Evolutionary conservation across 2,113 vertebrate species (phyloP), one percentile per base, ranked within the genome.

Genomic region (Hemicordylus capensis): DNA sequence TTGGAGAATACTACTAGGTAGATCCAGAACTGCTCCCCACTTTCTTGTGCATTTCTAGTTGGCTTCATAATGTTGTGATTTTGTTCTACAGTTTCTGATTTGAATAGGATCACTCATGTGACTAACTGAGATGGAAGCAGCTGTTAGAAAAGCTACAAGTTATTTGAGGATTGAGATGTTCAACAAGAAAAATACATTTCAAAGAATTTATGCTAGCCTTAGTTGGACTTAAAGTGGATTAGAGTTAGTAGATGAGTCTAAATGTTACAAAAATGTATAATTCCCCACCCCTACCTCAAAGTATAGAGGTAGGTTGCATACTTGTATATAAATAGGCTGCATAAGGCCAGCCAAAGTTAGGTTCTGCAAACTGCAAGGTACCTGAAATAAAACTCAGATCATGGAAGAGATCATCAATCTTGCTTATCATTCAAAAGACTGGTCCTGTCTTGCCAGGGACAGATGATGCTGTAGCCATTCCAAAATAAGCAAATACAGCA

Each of bases 401-500:
- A 77, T 22, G 58, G 51, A 31, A 51, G 28, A 46, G n/a, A n/a
- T n/a, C n/a, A n/a, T n/a, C n/a, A n/a, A n/a, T n/a, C n/a, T n/a
- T n/a, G n/a, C 22, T 9, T 10, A 39, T 39, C 34, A 59, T 4
- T 1, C 54, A n/a, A 39, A 51, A n/a, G 34, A 22, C 26, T 54
- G 51, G 7, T 34, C n/a, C 48, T 56, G 22, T 4, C 31, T 37
- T 37, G n/a, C 6, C 22, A 58, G 39, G 34, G 54, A 77, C 8
- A 59, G n/a, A n/a, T n/a, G 54, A 24, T 76, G 22, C 15, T 11
- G 6, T 59, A n/a, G n/a, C n/a, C n/a, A n/a, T n/a, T n/a, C n/a
- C n/a, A n/a, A n/a, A n/a, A n/a, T n/a, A n/a, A 22, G n/a, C 74
- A 72, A 88, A 59, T 48, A 87, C 77, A 73, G 58, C n/a, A 4